Evolutionary conservation across 2,888 invertebrate species (phyloP), one percentile per base, ranked within the genome.

Genomic region (Sinelater perroti): DNA sequence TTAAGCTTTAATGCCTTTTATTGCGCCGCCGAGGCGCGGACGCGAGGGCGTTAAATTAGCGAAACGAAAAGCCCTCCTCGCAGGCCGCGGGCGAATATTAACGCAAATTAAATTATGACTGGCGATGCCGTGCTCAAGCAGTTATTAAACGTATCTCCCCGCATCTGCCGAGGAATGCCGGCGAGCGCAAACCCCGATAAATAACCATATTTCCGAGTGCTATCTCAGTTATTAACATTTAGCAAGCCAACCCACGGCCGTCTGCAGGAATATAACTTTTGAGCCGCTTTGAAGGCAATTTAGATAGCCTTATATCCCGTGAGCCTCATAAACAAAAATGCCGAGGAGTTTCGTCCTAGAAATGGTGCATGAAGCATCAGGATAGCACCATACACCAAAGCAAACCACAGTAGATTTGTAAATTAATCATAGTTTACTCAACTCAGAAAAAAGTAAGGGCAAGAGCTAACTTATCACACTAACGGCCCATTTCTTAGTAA

Each of bases 61-160:
- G 14, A n/a, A 35, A 17, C 1, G 16, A 35, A 35, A 35, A 16
- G 17, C 16, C 17, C 18, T 17, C 18, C 35, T 35, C 4, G 35
- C 16, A n/a, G 5, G 17, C 16, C 14, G 16, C n/a, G 16, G 18
- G 18, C 16, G 17, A 7, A 35, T 17, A 16, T 13, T n/a, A n/a
- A 33, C 18, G 17, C 10, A 35, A 35, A 35, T 35, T 35, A 35
- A 35, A 35, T 35, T 35, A 35, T 35, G 35, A 35, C 16, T 16
- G 2, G 35, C 16, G 18, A 35, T 35, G 17, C 18, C 17, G 18
- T 35, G 35, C 18, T 35, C 18, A 35, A 35, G 35, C 35, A 16
- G 14, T 35, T 35, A 35, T 35, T 35, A 35, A 35, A 35, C 18
- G 35, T 35, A 35, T 35, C 35, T 35, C 18, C 18, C 18, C 14